These are phyloP conservation scores for Chloropsis hardwickii DNA, from an alignment of 2,113 vertebrate species.

Conservation along the genomic window DNA sequence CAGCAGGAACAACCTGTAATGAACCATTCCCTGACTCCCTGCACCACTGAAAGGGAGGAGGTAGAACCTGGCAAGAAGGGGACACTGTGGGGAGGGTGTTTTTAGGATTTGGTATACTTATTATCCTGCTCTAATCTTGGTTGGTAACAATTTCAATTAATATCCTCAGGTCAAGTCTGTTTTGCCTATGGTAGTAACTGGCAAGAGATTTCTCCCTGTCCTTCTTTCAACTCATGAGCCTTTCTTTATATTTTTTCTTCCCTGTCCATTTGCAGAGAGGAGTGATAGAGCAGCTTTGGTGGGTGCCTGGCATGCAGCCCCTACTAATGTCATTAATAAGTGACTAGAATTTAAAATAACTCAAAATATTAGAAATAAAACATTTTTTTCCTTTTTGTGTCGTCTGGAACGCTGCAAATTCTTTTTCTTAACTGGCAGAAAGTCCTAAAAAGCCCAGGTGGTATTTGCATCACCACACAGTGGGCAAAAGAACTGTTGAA, in stretches of 20 bases:
- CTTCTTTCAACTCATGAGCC: neutral
- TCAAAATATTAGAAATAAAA: neutral
- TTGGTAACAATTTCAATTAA: neutral
- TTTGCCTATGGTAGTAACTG: neutral
- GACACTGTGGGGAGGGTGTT: rapidly evolving
- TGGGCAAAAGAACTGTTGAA: neutral
- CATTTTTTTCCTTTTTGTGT: neutral
- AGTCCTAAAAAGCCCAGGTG: neutral
- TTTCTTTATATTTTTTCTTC: neutral
- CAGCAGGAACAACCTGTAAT: neutral
- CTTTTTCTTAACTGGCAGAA: neutral
- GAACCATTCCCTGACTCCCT: neutral
- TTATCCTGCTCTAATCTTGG: neutral
- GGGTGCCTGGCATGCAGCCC: neutral
- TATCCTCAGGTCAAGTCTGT: neutral
- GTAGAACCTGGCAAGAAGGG: neutral
- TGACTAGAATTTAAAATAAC: neutral
- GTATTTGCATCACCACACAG: rapidly evolving
- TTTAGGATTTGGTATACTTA: neutral
- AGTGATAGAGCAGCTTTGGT: neutral
- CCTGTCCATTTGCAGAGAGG: neutral
- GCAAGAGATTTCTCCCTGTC: neutral
- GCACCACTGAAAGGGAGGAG: neutral
- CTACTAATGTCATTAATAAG: neutral
- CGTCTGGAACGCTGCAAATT: neutral